Evolutionary conservation across 2,797 vertebrate species (phyloP).

Genomic region (Lateolabrax maculatus): DNA sequence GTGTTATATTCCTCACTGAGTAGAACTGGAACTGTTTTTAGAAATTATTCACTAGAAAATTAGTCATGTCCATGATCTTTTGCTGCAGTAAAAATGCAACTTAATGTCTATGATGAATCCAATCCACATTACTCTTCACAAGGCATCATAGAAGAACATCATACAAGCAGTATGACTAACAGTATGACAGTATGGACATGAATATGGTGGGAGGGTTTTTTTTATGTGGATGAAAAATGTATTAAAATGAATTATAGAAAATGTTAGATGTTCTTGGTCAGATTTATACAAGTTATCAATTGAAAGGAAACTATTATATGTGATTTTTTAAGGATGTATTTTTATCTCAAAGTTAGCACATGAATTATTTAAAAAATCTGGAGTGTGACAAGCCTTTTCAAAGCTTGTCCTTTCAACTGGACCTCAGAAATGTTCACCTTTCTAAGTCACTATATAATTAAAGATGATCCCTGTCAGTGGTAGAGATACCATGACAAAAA

Average conservation of each 20-base stretch:
- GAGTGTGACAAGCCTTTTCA: conserved; percentile 57
- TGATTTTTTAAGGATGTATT: conserved; percentile 5
- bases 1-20: conserved; percentile 27
- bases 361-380: conserved; percentile 39
- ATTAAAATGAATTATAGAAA: conserved; percentile 26
- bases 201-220: conserved; percentile 22
- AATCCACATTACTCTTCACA: conserved; percentile 35
- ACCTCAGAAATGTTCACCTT: conserved; percentile 70
- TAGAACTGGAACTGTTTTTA: conserved; percentile 33
- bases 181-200: conserved; percentile 30
- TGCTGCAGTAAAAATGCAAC: conserved; percentile 41
- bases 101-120: conserved; percentile 44
- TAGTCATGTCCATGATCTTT: conserved; percentile 54
- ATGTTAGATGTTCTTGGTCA: conserved; percentile 14
- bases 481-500: conserved; percentile 56
- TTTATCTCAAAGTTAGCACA: conserved; percentile 12
- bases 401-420: conserved; percentile 63
- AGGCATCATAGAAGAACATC: conserved; percentile 19
- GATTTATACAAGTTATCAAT: conserved; percentile 13
- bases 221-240: conserved; percentile 20
- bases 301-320: background rate
- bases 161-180: conserved; percentile 25
- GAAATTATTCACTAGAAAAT: conserved; percentile 53
- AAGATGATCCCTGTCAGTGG: conserved; percentile 73
- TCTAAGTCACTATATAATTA: conserved; percentile 75